Conservation (phyloP, 2,797 vertebrate genomes). For the Crax fasciolata region DNA sequence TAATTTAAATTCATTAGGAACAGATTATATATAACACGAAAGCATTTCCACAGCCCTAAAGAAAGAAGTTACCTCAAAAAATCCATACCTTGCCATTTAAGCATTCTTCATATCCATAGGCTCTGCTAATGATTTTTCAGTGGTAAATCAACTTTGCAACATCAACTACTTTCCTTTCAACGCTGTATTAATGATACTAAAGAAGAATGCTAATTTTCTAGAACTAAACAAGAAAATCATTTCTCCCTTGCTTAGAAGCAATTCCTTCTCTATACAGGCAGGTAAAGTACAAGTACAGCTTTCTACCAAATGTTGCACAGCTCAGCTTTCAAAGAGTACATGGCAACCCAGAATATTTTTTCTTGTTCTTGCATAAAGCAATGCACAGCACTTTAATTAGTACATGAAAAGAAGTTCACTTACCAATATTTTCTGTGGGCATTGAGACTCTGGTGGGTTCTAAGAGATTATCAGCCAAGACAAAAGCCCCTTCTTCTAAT, state of each 20-base stretch:
- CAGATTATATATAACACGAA: constrained; percentile 54
- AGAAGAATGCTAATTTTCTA: not conserved
- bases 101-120: not conserved
- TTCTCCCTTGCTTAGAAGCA: not conserved
- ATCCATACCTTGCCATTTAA: constrained; percentile 63
- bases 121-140: constrained; percentile 70
- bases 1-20: constrained; percentile 79
- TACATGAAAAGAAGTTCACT: constrained; percentile 77
- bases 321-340: not conserved
- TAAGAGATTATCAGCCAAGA: constrained; percentile 97
- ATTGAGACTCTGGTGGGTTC: constrained; percentile 97
- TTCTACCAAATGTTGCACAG: not conserved
- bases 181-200: constrained; percentile 50
- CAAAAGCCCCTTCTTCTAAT: constrained; percentile 97
- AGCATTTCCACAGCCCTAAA: constrained; percentile 42
- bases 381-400: not conserved
- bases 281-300: not conserved
- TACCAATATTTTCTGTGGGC: constrained; percentile 97
- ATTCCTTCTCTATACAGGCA: not conserved
- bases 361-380: not conserved
- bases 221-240: not conserved
- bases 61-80: constrained; percentile 57
- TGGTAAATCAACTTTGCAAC: constrained; percentile 11
- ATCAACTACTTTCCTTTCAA: constrained; percentile 18
- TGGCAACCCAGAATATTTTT: rapidly evolving